phyloP scores from a whole-genome alignment of 2,888 invertebrate species.

The Galeruca laticollis region DNA sequence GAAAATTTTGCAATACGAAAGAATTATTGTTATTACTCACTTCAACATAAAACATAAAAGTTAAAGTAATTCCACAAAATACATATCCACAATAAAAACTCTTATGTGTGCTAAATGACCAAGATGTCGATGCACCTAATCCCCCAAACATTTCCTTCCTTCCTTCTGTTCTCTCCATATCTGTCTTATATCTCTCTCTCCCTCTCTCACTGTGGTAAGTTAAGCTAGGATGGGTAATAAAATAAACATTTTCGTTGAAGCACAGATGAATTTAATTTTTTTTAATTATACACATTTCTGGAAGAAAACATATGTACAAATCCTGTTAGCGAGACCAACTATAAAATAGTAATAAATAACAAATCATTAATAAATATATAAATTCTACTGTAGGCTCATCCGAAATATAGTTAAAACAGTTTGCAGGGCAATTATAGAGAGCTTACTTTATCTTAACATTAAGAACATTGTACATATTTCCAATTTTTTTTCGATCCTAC shows the following conservation, averaged over 20 bases:
- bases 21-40: too few species aligned
- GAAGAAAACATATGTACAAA: slow-evolving; percentile 65
- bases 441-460: slow-evolving; percentile 54
- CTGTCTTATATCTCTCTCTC: too few species aligned
- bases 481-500: slow-evolving; percentile 40
- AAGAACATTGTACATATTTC: slow-evolving; percentile 42
- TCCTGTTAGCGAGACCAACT: slow-evolving; percentile 66
- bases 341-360: slow-evolving; percentile 65
- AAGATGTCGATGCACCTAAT: too few species aligned
- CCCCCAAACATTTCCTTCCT: too few species aligned
- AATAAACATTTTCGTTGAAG: slow-evolving; percentile 50
- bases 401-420: slow-evolving; percentile 46
- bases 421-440: slow-evolving; percentile 56
- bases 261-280: slow-evolving; percentile 64
- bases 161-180: too few species aligned
- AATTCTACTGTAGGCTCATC: slow-evolving; percentile 57
- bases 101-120: too few species aligned
- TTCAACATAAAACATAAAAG: too few species aligned
- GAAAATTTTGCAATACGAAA: too few species aligned
- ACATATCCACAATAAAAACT: too few species aligned
- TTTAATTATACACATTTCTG: slow-evolving; percentile 65
- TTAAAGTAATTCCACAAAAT: too few species aligned
- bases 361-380: slow-evolving; percentile 59
- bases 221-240: too few species aligned
- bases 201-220: too few species aligned